Evolutionary conservation across 2,113 vertebrate species (phyloP).

Genomic region (Lates calcarifer): DNA sequence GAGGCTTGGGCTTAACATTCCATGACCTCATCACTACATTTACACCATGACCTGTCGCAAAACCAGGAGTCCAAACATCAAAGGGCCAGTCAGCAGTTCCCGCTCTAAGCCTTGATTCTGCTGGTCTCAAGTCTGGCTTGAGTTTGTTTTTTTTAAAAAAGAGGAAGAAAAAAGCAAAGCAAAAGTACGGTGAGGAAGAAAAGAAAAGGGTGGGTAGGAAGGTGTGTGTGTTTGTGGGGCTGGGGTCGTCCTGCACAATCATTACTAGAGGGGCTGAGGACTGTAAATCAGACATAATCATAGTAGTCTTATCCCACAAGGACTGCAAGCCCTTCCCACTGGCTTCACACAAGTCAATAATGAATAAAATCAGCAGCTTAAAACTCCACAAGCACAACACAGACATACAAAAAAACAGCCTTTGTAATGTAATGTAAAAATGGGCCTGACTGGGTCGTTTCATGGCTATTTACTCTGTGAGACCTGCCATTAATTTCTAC

Average conservation of each 20-base stretch:
- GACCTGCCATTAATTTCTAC: slow-evolving; percentile 41
- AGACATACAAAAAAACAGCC: slow-evolving; percentile 10
- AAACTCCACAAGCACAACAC: slow-evolving; percentile 2
- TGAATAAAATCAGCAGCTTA: slow-evolving; percentile 52
- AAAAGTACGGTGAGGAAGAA: not conserved
- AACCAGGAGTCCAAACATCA: slow-evolving; percentile 65
- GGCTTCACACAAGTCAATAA: slow-evolving; percentile 60
- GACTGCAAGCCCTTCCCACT: slow-evolving; percentile 37
- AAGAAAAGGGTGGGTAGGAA: not conserved
- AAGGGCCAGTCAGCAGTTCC: slow-evolving; percentile 67
- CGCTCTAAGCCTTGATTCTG: slow-evolving; percentile 51
- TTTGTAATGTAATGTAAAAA: slow-evolving; percentile 37
- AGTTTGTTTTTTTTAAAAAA: slow-evolving; percentile 36
- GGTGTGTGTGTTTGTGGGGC: no score
- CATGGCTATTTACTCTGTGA: slow-evolving; percentile 47
- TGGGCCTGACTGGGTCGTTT: slow-evolving; percentile 36
- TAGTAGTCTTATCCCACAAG: slow-evolving; percentile 39
- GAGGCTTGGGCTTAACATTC: slow-evolving; percentile 57
- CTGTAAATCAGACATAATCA: slow-evolving; percentile 69
- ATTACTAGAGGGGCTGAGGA: slow-evolving; percentile 29
- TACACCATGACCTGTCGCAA: slow-evolving; percentile 60
- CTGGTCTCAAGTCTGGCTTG: slow-evolving; percentile 49
- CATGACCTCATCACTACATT: slow-evolving; percentile 67
- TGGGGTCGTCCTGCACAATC: slow-evolving; percentile 45
- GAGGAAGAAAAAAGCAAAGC: slow-evolving; percentile 7